Base-by-base conservation (phyloP, 23 tunicate species). In the Trididemnum miniatum region DNA sequence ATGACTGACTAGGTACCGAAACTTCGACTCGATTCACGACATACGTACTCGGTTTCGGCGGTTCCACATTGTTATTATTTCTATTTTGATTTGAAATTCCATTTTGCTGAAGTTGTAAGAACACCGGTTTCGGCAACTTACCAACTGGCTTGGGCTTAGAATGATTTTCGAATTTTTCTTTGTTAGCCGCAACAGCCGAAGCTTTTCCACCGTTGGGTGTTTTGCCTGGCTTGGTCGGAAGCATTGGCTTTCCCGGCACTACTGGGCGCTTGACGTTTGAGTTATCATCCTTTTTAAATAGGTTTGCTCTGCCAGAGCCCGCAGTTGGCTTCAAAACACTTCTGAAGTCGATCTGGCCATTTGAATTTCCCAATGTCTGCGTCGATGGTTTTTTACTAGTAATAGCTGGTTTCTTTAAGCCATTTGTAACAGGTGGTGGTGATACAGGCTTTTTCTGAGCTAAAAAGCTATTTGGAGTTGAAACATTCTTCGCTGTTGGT, bases 171-270 rank as follows among this genome's bases (percentile, higher is more conserved):
- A 22, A 12, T 62, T 62, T 62, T 24, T 12, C 26, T 24, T n/a
- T 18, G 67, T 24, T 62, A 20, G 67, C 23, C 5, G 26, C 3
- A 22, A 24, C 29, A 18, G 23, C 26, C 26, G 67, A 22, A 5
- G 67, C 67, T 62, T 62, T 62, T 18, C 23, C 67, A 24, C 5
- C 15, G 9, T 15, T 15, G 15, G 9, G 9, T 44, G 9, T 44
- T 44, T 7, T 9, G 9, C 54, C 54, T 64, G 35, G 89, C 12
- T 77, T 66, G 40, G 36, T 37, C 31, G 0, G 83, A 54, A 72
- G 79, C n/a, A 36, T 51, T 26, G 93, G 93, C 51, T 88, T 88
- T n/a, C 59, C 80, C 22, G 84, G 84, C 5, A 83, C 78, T 25
- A 31, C 24, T 22, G 87, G 86, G 2, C 79, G 83, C 35, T 82